Base-by-base conservation (phyloP, 2,888 invertebrate genomes). In the Cryptocheilus praepositus region DNA sequence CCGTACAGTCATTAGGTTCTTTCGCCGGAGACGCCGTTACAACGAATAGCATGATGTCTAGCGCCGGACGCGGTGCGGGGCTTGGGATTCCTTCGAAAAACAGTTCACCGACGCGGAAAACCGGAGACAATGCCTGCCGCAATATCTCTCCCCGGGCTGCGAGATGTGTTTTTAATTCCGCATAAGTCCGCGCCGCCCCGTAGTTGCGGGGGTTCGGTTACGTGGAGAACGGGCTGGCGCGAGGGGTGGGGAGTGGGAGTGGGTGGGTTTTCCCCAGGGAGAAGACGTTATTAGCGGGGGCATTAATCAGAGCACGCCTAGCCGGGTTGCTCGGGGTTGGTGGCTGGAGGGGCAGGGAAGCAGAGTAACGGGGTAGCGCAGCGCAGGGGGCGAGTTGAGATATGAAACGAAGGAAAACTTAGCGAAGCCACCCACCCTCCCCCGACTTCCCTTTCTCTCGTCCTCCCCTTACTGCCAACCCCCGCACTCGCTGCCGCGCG, bases 231-330 rank as follows among this genome's bases (percentile, higher is more conserved):
- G n/a, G 49, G 11, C 15, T 16, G 67, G 67, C 61, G 75, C 64
- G 55, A 63, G 64, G 59, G 64, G 59, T 55, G 46, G 71, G 61
- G 54, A 56, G 61, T 22, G 61, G 53, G 61, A 55, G 44, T 28
- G 54, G 71, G 65, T 64, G 71, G 67, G 73, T 73, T 77, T 73
- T 72, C 83, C 77, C 81, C 62, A 70, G 87, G 81, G 86, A 84
- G 80, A 85, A 85, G 85, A 86, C 84, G 86, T 88, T 88, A 88
- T 88, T 88, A 88, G 86, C 85, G 80, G 83, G 81, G 86, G 85
- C 87, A 88, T 88, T 88, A 87, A 88, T 84, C 83, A 84, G 82
- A 82, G 80, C 73, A 76, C 74, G 82, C 73, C 77, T 77, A 69
- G 81, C 68, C 64, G 64, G 58, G 68, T 16, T 45, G 46, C 22